A percentile compares a stretch with the other conserved stretches of the same genome.
Evolutionary conservation across 2,888 invertebrate species (phyloP).

Genomic region (Drosophila hamatofila): DNA sequence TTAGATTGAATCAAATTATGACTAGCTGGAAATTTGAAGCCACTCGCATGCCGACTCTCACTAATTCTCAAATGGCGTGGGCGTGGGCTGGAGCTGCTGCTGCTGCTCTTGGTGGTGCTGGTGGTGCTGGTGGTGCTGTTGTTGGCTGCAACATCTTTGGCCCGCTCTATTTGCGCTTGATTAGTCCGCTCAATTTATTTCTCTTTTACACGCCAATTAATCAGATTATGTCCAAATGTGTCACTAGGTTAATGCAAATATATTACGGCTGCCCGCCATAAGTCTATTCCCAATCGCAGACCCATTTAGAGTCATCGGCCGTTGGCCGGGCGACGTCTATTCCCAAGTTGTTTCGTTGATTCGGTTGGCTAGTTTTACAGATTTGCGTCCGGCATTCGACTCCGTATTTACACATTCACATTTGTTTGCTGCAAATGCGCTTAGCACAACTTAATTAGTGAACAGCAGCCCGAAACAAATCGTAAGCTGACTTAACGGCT

Average conservation of each 20-base stretch:
- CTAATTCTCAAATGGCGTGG: conserved; percentile 18
- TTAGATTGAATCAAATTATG: conserved; percentile 37
- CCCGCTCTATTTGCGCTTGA: conserved; percentile 67
- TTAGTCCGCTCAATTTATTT: conserved; percentile 72
- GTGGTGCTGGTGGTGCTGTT: conserved; percentile 3
- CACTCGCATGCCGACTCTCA: conserved; percentile 29
- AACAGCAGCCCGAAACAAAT: conserved; percentile 56
- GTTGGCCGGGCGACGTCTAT: background rate
- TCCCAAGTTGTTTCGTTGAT: conserved; percentile 25
- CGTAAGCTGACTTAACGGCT: conserved; percentile 58
- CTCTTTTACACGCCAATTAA: conserved; percentile 74
- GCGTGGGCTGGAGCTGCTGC: conserved; percentile 27
- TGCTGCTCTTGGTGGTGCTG: background rate
- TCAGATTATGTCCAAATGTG: conserved; percentile 81
- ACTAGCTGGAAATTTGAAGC: conserved; percentile 37
- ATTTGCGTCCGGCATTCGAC: conserved; percentile 22
- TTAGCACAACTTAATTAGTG: conserved; percentile 69
- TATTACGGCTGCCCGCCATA: conserved; percentile 45
- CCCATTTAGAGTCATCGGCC: conserved; percentile 29
- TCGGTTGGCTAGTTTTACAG: conserved; percentile 28
- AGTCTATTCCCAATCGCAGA: conserved; percentile 13
- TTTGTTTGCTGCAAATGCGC: conserved; percentile 46
- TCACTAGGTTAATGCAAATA: conserved; percentile 81
- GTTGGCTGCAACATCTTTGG: conserved; percentile 42
- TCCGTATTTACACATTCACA: background rate